Evolutionary conservation across 2,888 invertebrate species (phyloP), one percentile per base, ranked within the genome.

Genomic region (Julus scandinavius): DNA sequence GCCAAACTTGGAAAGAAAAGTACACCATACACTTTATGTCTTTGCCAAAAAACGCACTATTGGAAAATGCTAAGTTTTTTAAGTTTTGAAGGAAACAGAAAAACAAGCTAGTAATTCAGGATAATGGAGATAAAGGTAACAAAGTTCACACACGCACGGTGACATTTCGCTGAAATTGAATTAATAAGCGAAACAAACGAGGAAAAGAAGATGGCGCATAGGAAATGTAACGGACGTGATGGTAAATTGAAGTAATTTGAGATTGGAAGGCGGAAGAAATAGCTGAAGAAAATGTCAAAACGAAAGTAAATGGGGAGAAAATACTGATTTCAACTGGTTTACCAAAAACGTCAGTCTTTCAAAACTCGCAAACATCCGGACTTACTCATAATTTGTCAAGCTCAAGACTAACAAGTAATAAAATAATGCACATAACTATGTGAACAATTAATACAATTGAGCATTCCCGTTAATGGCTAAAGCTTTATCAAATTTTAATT

Each of bases 1-100:
- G 80, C 80, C 80, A 80, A 80, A 80, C 29, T 80, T 80, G 80
- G 38, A 2, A 80, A 38, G 80, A 80, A 80, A 80, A 80, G 29
- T 15, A 54, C 20, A 72, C 72, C n/a, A 29, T 29, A 80, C 38
- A 80, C 2, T 38, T 1, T 38, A 38, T 80, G 80, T 13, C n/a
- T n/a, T n/a, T 63, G n/a, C 63, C 17, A 38, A 4, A 80, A 38
- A 80, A 29, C 29, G 15, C 80, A 80, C 38, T 38, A 38, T 80
- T 80, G 72, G 72, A 80, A 80, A 80, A 80, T 80, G 80, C 11
- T 38, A 80, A 80, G 80, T 80, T 80, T 80, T 54, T 80, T 80
- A 80, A 80, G 38, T 80, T 29, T 80, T 80, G 80, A 80, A 80
- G 38, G 11, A 29, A 80, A 80, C 80, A 11, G 38, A 29, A 38